phyloP scores from a whole-genome alignment of 2,113 vertebrate species.

The Proteles cristata region DNA sequence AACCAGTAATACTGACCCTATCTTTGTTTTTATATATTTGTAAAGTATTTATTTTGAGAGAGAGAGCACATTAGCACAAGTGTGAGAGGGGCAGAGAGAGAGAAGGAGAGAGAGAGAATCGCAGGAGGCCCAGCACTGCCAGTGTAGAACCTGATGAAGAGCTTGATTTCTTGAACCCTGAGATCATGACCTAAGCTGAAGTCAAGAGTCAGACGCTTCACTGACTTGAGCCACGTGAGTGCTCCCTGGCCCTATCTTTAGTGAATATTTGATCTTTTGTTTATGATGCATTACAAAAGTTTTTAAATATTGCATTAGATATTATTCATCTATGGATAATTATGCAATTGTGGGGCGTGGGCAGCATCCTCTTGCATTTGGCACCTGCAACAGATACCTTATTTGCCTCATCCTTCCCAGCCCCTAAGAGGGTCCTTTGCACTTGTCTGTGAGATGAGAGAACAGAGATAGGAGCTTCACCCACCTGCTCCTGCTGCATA shows the following conservation, averaged over 20 bases:
- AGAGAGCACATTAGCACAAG: no score
- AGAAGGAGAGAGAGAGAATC: no score
- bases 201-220: no score
- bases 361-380: background rate
- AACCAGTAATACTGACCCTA: background rate
- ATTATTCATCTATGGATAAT: background rate
- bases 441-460: background rate
- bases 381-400: background rate
- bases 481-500: rapidly evolving
- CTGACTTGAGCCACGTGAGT: no score
- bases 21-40: background rate
- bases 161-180: no score
- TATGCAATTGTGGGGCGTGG: no score
- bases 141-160: no score
- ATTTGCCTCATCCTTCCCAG: background rate
- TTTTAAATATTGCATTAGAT: background rate
- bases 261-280: background rate
- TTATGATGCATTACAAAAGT: background rate
- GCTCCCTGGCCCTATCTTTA: background rate
- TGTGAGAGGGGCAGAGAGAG: no score
- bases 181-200: no score
- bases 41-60: no score
- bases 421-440: background rate
- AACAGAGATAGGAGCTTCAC: background rate
- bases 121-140: no score